A percentile compares a stretch with the other conserved stretches of the same genome.
phyloP scores from a whole-genome alignment of 2,113 vertebrate species.

The Pseudopipra pipra region DNA sequence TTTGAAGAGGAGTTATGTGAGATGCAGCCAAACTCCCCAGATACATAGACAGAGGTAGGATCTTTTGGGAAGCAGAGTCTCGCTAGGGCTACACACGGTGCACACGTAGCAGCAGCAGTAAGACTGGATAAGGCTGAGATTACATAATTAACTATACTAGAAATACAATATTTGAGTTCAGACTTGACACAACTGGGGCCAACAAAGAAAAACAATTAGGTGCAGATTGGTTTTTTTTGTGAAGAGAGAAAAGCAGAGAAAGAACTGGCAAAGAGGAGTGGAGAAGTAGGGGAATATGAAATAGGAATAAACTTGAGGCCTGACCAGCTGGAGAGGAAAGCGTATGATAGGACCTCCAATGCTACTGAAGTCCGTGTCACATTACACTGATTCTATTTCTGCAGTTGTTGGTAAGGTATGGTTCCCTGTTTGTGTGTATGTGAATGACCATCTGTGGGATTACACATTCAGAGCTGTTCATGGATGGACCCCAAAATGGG shows the following conservation, averaged over 20 bases:
- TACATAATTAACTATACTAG: neutral
- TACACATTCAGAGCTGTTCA: neutral
- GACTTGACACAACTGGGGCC: neutral
- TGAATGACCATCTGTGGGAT: neutral
- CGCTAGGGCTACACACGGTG: fast-evolving
- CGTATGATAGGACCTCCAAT: fast-evolving
- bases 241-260: neutral
- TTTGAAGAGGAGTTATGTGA: neutral
- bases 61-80: neutral
- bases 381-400: neutral
- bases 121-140: neutral
- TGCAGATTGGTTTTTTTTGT: neutral
- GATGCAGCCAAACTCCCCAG: neutral
- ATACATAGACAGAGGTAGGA: neutral
- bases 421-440: neutral
- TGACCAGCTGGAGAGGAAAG: neutral
- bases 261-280: neutral
- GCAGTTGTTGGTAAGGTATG: neutral
- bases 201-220: neutral
- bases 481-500: neutral
- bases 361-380: neutral
- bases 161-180: neutral
- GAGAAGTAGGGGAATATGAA: neutral
- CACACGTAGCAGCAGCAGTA: neutral
- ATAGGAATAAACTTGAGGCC: neutral